Percentiles rank a stretch among this genome's conserved stretches.
Conservation (phyloP, 2,888 invertebrate genomes). For the Thecocarcelia acutangulata region DNA sequence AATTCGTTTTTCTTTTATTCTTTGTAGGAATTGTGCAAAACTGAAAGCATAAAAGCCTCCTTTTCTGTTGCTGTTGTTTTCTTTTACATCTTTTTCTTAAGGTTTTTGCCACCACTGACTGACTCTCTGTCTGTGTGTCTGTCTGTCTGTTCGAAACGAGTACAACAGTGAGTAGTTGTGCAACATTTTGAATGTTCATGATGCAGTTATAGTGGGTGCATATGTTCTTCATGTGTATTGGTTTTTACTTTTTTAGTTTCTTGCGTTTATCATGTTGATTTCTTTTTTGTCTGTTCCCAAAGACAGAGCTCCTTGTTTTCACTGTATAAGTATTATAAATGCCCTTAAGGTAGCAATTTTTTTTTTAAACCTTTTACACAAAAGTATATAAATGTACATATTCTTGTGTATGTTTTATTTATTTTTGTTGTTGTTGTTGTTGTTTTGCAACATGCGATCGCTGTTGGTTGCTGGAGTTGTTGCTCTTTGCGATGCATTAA, state of each 20-base stretch:
- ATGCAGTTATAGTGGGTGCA: slow-evolving; percentile 66
- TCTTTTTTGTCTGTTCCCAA: slow-evolving; percentile 31
- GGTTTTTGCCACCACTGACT: slow-evolving; percentile 36
- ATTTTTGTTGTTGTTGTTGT: neutral
- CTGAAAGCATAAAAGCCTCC: slow-evolving; percentile 49
- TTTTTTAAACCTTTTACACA: slow-evolving; percentile 29
- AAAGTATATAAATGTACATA: neutral
- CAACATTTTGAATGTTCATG: slow-evolving; percentile 58
- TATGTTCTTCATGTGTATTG: slow-evolving; percentile 47
- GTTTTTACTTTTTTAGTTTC: slow-evolving; percentile 36
- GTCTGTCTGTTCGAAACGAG: slow-evolving; percentile 25
- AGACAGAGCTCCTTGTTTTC: slow-evolving; percentile 51
- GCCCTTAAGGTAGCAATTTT: slow-evolving; percentile 55
- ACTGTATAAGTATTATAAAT: slow-evolving; percentile 31
- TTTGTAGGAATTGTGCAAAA: slow-evolving; percentile 33
- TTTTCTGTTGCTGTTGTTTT: slow-evolving; percentile 51
- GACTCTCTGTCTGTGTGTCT: too few relatives aligned
- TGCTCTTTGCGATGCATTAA: slow-evolving; percentile 35
- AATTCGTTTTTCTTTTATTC: slow-evolving; percentile 5
- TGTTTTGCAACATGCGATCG: slow-evolving; percentile 26
- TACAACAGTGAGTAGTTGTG: slow-evolving; percentile 34
- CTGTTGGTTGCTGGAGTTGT: slow-evolving; percentile 56
- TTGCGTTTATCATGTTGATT: slow-evolving; percentile 2
- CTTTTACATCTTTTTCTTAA: slow-evolving; percentile 40
- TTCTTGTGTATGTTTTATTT: neutral